These are phyloP conservation scores for Adelphocoris suturalis DNA, from an alignment of 2,888 invertebrate genomes.

Conservation along the genomic window DNA sequence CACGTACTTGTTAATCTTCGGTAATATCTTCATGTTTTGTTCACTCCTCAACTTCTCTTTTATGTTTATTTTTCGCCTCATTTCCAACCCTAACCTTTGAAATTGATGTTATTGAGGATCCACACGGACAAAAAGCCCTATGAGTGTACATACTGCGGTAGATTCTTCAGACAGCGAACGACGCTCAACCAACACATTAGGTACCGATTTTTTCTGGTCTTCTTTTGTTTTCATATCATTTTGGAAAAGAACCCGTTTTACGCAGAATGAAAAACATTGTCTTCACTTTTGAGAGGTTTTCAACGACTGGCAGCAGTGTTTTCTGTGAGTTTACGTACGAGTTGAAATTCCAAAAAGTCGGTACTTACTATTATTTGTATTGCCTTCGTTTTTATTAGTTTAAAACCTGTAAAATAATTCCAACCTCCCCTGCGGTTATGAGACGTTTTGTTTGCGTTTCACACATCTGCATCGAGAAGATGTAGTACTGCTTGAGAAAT, in stretches of 20 bases:
- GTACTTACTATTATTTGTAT: background rate
- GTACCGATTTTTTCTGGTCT: slow-evolving; percentile 38
- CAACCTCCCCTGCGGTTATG: background rate
- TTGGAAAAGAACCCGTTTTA: slow-evolving; percentile 62
- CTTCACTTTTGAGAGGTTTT: background rate
- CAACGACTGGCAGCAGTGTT: background rate
- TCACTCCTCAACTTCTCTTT: background rate
- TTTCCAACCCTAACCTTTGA: slow-evolving; percentile 44
- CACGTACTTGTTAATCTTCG: background rate
- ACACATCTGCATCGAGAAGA: background rate
- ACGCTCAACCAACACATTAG: slow-evolving; percentile 70
- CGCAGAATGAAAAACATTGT: slow-evolving; percentile 64
- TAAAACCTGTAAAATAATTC: background rate
- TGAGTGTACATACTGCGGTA: slow-evolving; percentile 70
- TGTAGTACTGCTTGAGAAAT: slow-evolving; percentile 68
- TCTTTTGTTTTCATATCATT: background rate
- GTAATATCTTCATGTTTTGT: background rate
- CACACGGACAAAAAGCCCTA: slow-evolving; percentile 70
- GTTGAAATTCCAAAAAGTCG: background rate
- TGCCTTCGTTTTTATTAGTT: background rate
- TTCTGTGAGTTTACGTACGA: background rate
- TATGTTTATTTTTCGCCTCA: slow-evolving; percentile 1
- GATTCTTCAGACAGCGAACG: slow-evolving; percentile 70
- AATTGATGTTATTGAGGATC: slow-evolving; percentile 65
- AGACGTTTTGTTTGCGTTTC: background rate